Conservation (phyloP, 2,888 invertebrate species). For the Agonopterix alstromeriana region DNA sequence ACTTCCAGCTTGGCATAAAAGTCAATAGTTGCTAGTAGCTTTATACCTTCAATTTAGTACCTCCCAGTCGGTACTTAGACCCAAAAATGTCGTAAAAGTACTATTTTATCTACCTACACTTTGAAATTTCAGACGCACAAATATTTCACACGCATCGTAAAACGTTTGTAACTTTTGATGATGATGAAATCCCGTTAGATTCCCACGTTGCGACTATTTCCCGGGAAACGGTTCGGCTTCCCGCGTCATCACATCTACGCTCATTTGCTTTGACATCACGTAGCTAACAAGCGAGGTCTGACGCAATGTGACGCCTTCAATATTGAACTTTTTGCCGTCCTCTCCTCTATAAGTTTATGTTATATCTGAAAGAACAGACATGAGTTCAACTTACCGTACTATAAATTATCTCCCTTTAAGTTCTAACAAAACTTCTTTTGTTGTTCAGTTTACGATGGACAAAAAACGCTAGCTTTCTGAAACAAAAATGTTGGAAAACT, state of each 20-base stretch:
- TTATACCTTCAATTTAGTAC: too few species aligned
- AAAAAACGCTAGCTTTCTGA: too few species aligned
- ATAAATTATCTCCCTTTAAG: too few species aligned
- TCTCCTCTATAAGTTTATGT: too few species aligned
- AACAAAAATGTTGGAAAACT: too few species aligned
- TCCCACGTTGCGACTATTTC: constrained; percentile 4
- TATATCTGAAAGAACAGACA: too few species aligned
- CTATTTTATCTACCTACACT: neutral
- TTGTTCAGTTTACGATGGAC: too few species aligned
- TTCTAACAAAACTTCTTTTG: too few species aligned
- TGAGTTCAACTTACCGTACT: too few species aligned
- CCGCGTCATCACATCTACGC: constrained; percentile 14
- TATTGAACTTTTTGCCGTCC: constrained; percentile 15
- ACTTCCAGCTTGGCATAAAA: neutral
- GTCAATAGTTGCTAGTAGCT: neutral
- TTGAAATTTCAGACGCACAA: too few species aligned
- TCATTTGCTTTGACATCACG: constrained; percentile 30
- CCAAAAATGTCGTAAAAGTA: neutral
- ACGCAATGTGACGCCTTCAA: constrained; percentile 16
- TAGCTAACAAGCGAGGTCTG: constrained; percentile 33
- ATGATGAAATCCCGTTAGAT: constrained; percentile 6
- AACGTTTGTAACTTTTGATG: neutral
- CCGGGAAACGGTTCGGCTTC: neutral
- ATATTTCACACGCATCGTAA: too few species aligned
- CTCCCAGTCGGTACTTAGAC: too few species aligned